phyloP scores from a whole-genome alignment of 2,888 invertebrate genomes.

The Agonopterix subpropinquella region DNA sequence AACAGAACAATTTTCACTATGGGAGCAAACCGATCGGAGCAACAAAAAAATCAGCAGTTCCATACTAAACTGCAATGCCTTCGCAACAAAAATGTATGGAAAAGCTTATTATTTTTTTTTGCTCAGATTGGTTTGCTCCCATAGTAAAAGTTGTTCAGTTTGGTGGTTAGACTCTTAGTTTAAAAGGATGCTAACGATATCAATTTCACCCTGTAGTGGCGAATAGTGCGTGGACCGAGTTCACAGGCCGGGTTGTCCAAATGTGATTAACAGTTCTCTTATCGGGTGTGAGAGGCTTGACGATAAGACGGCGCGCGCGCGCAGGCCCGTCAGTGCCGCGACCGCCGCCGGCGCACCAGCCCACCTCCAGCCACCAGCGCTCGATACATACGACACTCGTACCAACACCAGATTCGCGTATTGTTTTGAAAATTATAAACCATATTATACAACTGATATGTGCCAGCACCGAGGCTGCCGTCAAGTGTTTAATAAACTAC shows the following conservation, averaged over 20 bases:
- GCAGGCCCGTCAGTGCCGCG: conserved; percentile 46
- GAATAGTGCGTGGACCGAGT: conserved; percentile 5
- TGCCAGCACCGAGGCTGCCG: conserved; percentile 32
- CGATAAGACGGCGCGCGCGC: conserved; percentile 55
- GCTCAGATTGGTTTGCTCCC: no score
- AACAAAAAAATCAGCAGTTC: no score
- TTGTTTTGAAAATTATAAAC: conserved; percentile 38
- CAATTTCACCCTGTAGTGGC: no score
- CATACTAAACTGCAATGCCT: no score
- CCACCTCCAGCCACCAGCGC: no score
- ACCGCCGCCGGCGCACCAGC: conserved; percentile 46
- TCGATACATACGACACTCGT: conserved; percentile 14
- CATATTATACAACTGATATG: conserved; percentile 50
- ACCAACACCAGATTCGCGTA: conserved; percentile 22
- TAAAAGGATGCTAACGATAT: no score
- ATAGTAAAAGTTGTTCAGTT: no score
- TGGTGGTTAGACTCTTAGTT: no score
- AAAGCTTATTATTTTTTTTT: no score
- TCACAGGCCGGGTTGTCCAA: conserved; percentile 13
- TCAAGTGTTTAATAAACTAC: conserved; percentile 52
- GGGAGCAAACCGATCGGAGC: no score
- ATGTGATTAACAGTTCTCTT: conserved; percentile 42
- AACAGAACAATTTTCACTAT: no score
- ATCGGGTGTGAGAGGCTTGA: conserved; percentile 52
- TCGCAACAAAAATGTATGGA: no score